phyloP scores from a whole-genome alignment of 2,888 invertebrate genomes.

The Caenorhabditis wallacei region DNA sequence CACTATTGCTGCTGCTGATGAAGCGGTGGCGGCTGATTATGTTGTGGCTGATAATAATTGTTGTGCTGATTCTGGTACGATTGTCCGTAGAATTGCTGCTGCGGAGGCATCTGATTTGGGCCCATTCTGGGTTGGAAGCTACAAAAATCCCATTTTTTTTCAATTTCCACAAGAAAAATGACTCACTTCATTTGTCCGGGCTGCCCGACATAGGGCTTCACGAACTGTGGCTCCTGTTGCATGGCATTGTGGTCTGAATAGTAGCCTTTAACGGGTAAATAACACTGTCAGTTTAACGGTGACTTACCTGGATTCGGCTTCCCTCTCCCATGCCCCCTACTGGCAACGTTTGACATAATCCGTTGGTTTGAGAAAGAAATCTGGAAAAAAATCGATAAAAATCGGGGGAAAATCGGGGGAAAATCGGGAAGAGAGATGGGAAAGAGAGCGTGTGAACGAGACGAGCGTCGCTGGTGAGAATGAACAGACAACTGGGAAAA shows the following conservation, averaged over 20 bases:
- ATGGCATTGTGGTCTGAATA: slow-evolving; percentile 53
- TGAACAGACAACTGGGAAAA: no score
- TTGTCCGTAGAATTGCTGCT: not conserved
- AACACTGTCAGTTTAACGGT: not conserved
- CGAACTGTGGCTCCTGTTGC: slow-evolving; percentile 14
- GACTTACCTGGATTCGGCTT: slow-evolving; percentile 57
- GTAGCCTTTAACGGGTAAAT: slow-evolving; percentile 24
- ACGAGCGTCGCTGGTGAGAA: not conserved
- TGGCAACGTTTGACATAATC: slow-evolving; percentile 64
- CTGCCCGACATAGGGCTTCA: slow-evolving; percentile 6
- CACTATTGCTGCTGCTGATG: slow-evolving; percentile 34
- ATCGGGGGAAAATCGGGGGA: not conserved
- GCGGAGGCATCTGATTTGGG: slow-evolving; percentile 23
- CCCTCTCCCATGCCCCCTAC: slow-evolving; percentile 64
- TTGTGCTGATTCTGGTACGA: not conserved
- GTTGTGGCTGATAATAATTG: slow-evolving; percentile 20
- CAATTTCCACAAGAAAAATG: not conserved
- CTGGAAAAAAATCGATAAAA: not conserved
- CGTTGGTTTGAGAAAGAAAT: slow-evolving; percentile 55
- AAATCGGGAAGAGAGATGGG: not conserved
- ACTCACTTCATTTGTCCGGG: not conserved
- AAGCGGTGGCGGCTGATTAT: slow-evolving; percentile 10
- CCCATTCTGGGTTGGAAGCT: slow-evolving; percentile 7
- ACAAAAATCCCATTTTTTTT: no score
- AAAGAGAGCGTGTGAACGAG: not conserved